Conservation (phyloP, 1,140 invertebrate genomes). For the Hyles euphorbiae region DNA sequence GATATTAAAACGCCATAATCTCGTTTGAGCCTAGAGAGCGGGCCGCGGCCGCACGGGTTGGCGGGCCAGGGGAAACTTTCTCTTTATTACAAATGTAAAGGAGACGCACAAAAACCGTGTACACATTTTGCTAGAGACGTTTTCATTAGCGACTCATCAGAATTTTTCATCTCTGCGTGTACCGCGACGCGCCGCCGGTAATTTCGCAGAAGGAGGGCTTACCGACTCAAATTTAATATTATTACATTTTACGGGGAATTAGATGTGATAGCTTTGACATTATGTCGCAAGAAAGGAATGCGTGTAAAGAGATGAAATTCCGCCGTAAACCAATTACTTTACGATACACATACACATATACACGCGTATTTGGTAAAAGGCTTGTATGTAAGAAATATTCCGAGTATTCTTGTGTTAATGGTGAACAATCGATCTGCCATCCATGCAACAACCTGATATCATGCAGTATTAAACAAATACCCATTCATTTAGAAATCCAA, state of each 20-base stretch:
- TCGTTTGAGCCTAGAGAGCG: constrained; percentile 35
- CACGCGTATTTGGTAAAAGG: neutral
- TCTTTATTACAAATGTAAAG: constrained; percentile 58
- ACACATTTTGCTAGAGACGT: constrained; percentile 44
- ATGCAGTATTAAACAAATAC: constrained; percentile 2
- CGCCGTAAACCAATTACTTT: constrained; percentile 7
- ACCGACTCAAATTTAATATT: constrained; percentile 53
- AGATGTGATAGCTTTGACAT: constrained; percentile 34
- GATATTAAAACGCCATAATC: constrained; percentile 66
- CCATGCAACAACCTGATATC: neutral
- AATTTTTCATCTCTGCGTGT: constrained; percentile 45
- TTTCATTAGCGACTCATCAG: constrained; percentile 55
- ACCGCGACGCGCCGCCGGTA: constrained; percentile 28
- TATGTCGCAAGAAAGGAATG: constrained; percentile 7
- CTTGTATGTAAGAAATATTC: neutral
- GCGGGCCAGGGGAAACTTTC: constrained; percentile 26
- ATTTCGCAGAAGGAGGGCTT: constrained; percentile 27
- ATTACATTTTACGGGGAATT: constrained; percentile 36
- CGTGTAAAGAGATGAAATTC: constrained; percentile 14
- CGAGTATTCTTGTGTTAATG: neutral
- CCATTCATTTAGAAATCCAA: constrained; percentile 2
- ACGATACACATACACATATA: neutral
- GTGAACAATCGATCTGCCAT: neutral
- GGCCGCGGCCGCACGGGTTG: constrained; percentile 24
- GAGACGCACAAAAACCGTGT: constrained; percentile 37